These are phyloP conservation scores for Eumeta japonica DNA, from an alignment of 1,140 invertebrate species.

Conservation along the genomic window DNA sequence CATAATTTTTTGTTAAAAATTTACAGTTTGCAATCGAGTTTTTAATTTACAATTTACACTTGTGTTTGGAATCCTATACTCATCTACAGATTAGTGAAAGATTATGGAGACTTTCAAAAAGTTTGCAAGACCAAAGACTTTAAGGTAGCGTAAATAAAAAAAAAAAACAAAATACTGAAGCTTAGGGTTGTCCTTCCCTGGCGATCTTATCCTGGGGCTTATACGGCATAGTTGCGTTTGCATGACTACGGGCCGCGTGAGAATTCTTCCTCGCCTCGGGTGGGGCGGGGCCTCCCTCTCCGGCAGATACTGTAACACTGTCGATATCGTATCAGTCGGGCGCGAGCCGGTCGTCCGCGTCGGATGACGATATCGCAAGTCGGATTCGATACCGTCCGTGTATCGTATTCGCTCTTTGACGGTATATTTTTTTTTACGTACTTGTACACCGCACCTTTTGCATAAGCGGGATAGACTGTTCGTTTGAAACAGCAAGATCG, in stretches of 20 bases:
- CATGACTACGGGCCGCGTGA: constrained; percentile 14
- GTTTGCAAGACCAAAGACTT: too few relatives aligned
- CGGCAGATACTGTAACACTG: constrained; percentile 6
- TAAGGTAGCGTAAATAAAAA: too few relatives aligned
- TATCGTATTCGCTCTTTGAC: constrained; percentile 16
- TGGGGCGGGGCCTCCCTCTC: background rate
- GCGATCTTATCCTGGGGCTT: constrained; percentile 20
- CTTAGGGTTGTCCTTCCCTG: too few relatives aligned
- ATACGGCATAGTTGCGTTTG: constrained; percentile 15
- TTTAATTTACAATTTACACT: too few relatives aligned
- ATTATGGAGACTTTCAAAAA: too few relatives aligned
- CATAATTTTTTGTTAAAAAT: too few relatives aligned
- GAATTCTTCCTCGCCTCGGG: constrained; percentile 8
- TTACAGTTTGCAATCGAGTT: too few relatives aligned
- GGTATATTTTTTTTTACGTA: background rate
- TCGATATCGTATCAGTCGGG: constrained; percentile 20
- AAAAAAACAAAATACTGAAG: too few relatives aligned
- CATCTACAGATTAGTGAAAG: too few relatives aligned
- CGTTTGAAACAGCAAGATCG: constrained; percentile 6
- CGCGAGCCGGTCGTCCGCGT: constrained; percentile 14
- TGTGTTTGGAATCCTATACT: too few relatives aligned
- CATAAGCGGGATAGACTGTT: background rate
- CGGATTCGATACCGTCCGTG: too few relatives aligned
- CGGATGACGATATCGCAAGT: too few relatives aligned
- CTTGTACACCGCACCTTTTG: background rate